phyloP scores from a whole-genome alignment of 23 tunicate species.

The Ciona savignyi region DNA sequence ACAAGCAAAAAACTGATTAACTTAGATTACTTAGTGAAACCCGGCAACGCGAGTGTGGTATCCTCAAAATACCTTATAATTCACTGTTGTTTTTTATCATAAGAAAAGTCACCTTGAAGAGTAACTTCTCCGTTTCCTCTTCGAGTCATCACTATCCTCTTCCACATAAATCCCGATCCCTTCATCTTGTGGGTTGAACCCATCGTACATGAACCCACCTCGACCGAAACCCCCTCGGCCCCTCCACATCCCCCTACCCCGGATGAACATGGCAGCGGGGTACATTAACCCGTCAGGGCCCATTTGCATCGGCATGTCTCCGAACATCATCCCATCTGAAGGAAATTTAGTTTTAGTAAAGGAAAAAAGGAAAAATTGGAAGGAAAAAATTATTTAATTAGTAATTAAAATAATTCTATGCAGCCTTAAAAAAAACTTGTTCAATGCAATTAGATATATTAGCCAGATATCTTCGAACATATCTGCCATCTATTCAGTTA shows the following conservation, averaged over 20 bases:
- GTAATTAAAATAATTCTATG: too few species aligned
- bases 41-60: too few species aligned
- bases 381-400: too few species aligned
- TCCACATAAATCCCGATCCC: conserved; percentile 70
- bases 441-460: too few species aligned
- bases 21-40: too few species aligned
- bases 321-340: background rate
- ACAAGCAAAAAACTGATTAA: too few species aligned
- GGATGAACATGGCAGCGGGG: conserved; percentile 15
- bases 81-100: too few species aligned
- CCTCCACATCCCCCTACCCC: conserved; percentile 47
- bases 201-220: conserved; percentile 14
- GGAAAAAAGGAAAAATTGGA: too few species aligned
- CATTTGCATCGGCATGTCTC: background rate
- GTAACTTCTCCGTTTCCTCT: conserved; percentile 10
- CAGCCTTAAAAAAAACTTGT: background rate
- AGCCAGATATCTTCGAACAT: too few species aligned
- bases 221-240: conserved; percentile 23
- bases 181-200: conserved; percentile 28
- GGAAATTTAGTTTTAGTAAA: too few species aligned
- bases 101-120: conserved; percentile 17
- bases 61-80: too few species aligned
- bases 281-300: background rate
- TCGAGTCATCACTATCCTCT: conserved; percentile 47
- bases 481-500: too few species aligned